Base-by-base conservation (phyloP, 2,888 invertebrate genomes). In the Stenurella melanura region DNA sequence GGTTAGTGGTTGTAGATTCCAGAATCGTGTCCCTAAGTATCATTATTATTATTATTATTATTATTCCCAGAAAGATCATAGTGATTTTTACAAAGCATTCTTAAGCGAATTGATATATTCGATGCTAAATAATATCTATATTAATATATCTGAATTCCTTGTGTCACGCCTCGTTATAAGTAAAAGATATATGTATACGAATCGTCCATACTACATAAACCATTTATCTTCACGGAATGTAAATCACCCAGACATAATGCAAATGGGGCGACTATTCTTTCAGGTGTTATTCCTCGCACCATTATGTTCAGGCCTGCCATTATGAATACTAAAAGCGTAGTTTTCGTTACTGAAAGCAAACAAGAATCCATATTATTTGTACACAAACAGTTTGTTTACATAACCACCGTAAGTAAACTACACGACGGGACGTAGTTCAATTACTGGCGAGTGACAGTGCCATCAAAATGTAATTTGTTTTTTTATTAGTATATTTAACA, bases 331-430 rank as follows among this genome's bases (percentile, higher is more conserved):
- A 42, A 64, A 64, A 42, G 64, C 64, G 6, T 12, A 12, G 12
- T 64, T 64, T 19, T 63, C 10, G 38, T 21, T 42, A n/a, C 19
- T 17, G 42, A 64, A 64, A n/a, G 38, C 42, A 64, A 64, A 64
- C 64, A 64, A 21, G 21, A 42, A 19, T 9, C 42, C 12, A 50
- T n/a, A 42, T 64, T 64, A 42, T 64, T 64, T 64, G 42, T 42
- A 64, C 64, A 64, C 15, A 42, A 17, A 18, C 4, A 34, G 61
- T 17, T 30, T 63, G 6, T 30, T 9, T 4, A 19, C 38, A 42
- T 18, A 9, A 9, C 38, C 18, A 21, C 19, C 11, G 18, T 18
- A 15, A 19, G 19, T 42, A 64, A 42, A 42, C 26, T 19, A 38
- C 21, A 26, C 4, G 9, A 17, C 18, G 17, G 30, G n/a, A 30